Evolutionary conservation across 2,113 vertebrate genomes (phyloP).

Genomic region (Ailuropoda melanoleuca): DNA sequence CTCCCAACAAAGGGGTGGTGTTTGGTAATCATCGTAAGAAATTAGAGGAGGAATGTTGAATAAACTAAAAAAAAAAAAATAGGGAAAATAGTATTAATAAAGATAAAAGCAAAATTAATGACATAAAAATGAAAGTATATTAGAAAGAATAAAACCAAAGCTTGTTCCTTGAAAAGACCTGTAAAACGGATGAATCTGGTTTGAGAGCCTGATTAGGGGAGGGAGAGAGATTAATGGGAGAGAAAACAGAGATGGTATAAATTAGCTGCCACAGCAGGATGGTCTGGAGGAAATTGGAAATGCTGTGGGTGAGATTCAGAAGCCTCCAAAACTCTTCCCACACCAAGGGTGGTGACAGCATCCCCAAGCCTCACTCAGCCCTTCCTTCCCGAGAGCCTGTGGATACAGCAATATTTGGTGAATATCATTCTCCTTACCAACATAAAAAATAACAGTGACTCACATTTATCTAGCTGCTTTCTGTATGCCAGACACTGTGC

Average conservation of each 20-base stretch:
- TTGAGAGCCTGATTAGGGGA: not conserved
- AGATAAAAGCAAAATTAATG: conserved; percentile 27
- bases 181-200: not conserved
- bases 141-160: not conserved
- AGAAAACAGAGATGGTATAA: conserved; percentile 49
- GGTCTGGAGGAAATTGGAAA: conserved; percentile 36
- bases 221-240: conserved; percentile 37
- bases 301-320: not conserved
- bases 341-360: accelerated
- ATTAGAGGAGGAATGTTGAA: not conserved
- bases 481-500: not conserved
- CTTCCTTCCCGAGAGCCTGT: not conserved
- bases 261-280: conserved; percentile 53
- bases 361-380: no score
- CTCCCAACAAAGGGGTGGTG: not conserved
- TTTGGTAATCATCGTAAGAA: not conserved
- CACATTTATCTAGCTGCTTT: not conserved
- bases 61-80: not conserved
- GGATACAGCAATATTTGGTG: not conserved
- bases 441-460: not conserved
- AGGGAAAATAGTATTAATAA: not conserved
- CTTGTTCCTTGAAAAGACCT: not conserved
- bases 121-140: not conserved
- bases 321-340: not conserved
- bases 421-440: not conserved